Percentiles rank a stretch among this genome's conserved stretches.
phyloP scores from a whole-genome alignment of 2,113 vertebrate species.

The Rhea americana region DNA sequence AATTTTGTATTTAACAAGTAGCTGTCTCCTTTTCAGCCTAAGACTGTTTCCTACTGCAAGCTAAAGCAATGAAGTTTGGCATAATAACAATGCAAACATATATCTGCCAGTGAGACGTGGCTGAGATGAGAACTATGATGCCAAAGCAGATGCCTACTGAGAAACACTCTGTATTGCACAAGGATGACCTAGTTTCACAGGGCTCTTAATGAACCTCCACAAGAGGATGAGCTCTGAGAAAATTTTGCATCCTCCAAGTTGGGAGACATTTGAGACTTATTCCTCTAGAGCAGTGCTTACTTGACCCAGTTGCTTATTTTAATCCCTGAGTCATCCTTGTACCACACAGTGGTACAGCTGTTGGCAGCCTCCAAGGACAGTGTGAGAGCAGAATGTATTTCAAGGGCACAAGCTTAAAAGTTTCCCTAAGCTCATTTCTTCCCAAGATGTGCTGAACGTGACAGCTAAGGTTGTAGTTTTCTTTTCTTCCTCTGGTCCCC shows the following conservation, averaged over 20 bases:
- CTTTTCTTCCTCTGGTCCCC: background rate
- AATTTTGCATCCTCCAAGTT: background rate
- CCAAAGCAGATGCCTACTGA: background rate
- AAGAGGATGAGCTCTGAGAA: background rate
- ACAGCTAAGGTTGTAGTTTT: background rate
- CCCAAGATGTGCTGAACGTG: background rate
- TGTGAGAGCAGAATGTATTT: background rate
- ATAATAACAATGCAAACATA: background rate
- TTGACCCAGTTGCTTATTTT: background rate
- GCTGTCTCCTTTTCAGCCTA: background rate
- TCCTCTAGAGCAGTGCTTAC: background rate
- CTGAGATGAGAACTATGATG: background rate
- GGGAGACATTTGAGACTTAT: background rate
- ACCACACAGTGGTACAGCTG: background rate
- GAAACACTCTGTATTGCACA: background rate
- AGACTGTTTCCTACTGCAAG: background rate
- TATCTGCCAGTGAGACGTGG: background rate
- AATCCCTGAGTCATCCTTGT: background rate
- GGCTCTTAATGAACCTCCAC: background rate
- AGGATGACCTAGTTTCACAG: fast-evolving
- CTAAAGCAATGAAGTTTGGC: background rate
- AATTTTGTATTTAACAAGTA: background rate
- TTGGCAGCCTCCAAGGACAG: background rate
- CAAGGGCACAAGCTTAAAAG: background rate
- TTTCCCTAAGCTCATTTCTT: background rate